Evolutionary conservation across 2,888 invertebrate genomes (phyloP).

Genomic region (Eulithis testata): DNA sequence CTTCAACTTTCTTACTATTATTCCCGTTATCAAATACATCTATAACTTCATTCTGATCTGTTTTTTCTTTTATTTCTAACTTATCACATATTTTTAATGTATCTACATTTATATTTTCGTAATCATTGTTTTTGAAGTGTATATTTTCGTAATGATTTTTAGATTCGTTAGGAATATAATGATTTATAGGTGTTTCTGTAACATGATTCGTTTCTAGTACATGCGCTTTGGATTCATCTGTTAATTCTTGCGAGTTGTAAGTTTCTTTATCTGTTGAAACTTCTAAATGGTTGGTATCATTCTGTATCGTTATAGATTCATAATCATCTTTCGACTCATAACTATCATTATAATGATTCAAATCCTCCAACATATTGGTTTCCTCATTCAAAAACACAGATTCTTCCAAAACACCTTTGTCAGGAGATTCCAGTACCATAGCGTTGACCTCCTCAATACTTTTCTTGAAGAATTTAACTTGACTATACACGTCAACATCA

Average conservation of each 20-base stretch:
- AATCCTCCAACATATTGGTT: neutral
- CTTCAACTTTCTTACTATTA: conserved; percentile 46
- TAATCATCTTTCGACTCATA: neutral
- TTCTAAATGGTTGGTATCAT: conserved; percentile 3
- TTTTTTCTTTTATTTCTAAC: conserved; percentile 54
- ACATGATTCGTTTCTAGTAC: neutral
- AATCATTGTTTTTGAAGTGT: conserved; percentile 54
- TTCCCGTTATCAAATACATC: conserved; percentile 70
- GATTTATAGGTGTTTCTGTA: neutral
- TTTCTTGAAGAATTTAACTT: conserved; percentile 90
- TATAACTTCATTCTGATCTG: neutral
- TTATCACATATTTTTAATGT: conserved; percentile 69
- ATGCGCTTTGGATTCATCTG: neutral
- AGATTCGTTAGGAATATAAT: conserved; percentile 12
- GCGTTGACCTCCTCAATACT: conserved; percentile 91
- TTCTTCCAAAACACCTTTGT: conserved; percentile 46
- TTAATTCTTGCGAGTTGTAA: neutral
- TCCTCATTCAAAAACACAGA: conserved; percentile 37
- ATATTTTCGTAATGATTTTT: conserved; percentile 50
- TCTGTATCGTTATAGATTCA: neutral
- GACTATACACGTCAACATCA: conserved; percentile 87
- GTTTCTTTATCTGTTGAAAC: neutral
- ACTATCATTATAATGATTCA: neutral
- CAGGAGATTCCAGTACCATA: conserved; percentile 67
- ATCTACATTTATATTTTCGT: conserved; percentile 72